Conservation (phyloP, 92 coral and sea anemone species). For the Pocillopora grandis region DNA sequence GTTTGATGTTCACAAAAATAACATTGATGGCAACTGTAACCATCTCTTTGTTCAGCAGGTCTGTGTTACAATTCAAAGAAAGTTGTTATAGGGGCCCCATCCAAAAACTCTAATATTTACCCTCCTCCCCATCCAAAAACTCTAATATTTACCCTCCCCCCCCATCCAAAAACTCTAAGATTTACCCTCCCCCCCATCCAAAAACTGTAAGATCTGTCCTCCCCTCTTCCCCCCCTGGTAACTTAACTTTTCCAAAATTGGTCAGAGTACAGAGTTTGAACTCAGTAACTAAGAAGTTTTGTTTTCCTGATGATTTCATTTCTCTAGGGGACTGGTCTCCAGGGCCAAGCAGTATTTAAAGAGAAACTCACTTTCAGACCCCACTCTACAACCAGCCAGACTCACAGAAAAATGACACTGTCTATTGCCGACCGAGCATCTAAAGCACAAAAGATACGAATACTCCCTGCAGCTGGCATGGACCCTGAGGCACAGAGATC, state of each 20-base stretch:
- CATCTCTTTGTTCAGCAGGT: conserved; percentile 99
- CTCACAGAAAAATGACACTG: conserved; percentile 94
- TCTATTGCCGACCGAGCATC: conserved; percentile 98
- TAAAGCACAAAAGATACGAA: conserved; percentile 88
- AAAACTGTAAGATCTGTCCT: no score
- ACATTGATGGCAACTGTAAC: conserved; percentile 93
- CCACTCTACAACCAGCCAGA: conserved; percentile 97
- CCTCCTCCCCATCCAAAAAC: no score
- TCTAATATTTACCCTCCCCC: no score
- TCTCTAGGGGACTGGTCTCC: conserved; percentile 94
- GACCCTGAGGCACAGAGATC: conserved; percentile 95
- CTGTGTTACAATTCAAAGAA: neutral
- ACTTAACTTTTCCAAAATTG: neutral
- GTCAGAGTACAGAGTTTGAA: neutral
- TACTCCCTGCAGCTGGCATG: conserved; percentile 89
- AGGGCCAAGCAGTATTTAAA: conserved; percentile 93
- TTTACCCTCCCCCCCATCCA: no score
- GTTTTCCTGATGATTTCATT: neutral
- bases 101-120: no score
- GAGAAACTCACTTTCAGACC: conserved; percentile 98
- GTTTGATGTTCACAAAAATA: conserved; percentile 96
- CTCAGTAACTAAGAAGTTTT: neutral
- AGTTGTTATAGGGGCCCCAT: neutral
- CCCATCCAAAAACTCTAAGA: no score
- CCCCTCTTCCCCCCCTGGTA: neutral